These are phyloP conservation scores for Platerodrilus igneus DNA, from an alignment of 2,888 invertebrate species.

Conservation along the genomic window DNA sequence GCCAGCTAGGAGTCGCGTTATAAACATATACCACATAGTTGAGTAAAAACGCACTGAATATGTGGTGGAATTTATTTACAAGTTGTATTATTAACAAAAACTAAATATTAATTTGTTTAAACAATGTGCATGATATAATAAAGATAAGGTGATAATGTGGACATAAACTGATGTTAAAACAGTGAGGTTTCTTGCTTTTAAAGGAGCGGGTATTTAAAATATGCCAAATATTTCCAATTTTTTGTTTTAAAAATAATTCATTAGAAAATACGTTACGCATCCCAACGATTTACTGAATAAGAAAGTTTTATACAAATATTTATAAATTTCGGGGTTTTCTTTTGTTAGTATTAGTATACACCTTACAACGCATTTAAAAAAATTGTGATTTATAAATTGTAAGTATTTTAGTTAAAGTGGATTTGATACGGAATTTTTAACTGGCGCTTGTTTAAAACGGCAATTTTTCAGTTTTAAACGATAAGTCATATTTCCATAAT, in stretches of 20 bases:
- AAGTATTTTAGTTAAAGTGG: too few species aligned
- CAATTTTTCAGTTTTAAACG: too few species aligned
- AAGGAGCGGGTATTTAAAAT: conserved; percentile 13
- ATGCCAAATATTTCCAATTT: conserved; percentile 12
- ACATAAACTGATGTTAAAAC: conserved; percentile 17
- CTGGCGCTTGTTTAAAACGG: too few species aligned
- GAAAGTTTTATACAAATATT: too few species aligned
- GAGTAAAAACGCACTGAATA: conserved; percentile 40
- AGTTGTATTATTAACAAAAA: conserved; percentile 17
- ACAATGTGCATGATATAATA: conserved; percentile 18
- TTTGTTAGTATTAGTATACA: too few species aligned
- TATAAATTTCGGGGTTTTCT: too few species aligned
- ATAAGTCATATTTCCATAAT: not conserved
- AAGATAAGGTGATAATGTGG: conserved; percentile 23
- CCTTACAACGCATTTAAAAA: too few species aligned
- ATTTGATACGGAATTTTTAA: too few species aligned
- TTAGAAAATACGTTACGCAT: too few species aligned
- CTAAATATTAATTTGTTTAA: conserved; percentile 15
- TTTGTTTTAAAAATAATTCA: conserved; percentile 10
- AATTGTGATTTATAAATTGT: too few species aligned
- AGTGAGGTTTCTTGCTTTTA: too few species aligned
- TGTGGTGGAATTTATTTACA: conserved; percentile 33
- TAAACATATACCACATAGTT: conserved; percentile 43
- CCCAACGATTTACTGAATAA: too few species aligned
- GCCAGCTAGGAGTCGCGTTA: conserved; percentile 39